Evolutionary conservation across 2,888 invertebrate species (phyloP), one percentile per base, ranked within the genome.

Genomic region (Camptogramma bilineatum): DNA sequence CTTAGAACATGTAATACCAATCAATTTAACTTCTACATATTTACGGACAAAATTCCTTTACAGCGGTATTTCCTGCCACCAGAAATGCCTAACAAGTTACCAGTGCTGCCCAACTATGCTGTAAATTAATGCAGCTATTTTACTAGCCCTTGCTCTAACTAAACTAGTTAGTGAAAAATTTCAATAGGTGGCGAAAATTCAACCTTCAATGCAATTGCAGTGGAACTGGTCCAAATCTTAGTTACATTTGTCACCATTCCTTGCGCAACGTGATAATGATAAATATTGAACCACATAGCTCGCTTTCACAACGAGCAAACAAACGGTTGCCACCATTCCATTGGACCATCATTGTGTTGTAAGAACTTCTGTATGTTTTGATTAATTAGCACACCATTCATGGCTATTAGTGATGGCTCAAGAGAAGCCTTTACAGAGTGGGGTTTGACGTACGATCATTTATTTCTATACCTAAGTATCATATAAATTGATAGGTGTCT

Each of bases 301-400:
- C 82, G 78, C 84, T 86, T 86, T 86, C 85, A 80, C 83, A 83
- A 81, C 79, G 77, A 78, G 76, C 80, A 77, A 74, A 73, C 73
- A 74, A 70, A 76, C 74, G 74, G 74, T 74, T 67, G 65, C 69
- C 74, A 74, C 72, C 70, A 54, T 61, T 50, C 72, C 70, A 54
- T 63, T 50, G 63, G 74, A 74, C 70, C 76, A 72, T 73, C 76
- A 64, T 71, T 71, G 68, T 78, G 75, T 69, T 74, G 79, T 78
- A 81, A 80, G 16, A 56, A 65, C 61, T 76, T 71, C 71, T 69
- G 75, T 75, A 73, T 73, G 71, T 77, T 80, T 79, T 82, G 80
- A 85, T 85, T 85, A 83, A 86, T 86, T 86, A 84, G 75, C 79
- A 82, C 81, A 81, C 76, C 73, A 75, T 81, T 77, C 75, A 72